Evolutionary conservation across 2,888 invertebrate species (phyloP), one percentile per base, ranked within the genome.

Genomic region (Didymodactylos carnosus): DNA sequence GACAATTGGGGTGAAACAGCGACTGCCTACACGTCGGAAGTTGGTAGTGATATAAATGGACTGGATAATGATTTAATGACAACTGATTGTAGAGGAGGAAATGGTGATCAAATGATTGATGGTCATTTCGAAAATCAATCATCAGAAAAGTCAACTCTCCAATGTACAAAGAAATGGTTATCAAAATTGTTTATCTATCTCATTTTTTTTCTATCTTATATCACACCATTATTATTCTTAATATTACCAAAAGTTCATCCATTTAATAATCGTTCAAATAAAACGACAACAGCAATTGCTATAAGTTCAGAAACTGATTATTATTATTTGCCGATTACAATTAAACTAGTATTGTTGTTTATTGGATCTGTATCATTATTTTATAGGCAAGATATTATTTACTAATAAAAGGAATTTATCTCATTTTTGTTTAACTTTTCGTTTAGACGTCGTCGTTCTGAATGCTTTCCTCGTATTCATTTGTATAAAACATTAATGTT

Each of bases 181-280:
- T 62, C 19, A 4, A 29, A 62, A 35, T n/a, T 62, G 23, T 19
- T 46, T 41, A 53, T 40, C 14, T 92, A 93, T 82, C 86, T 92
- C 69, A 91, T 91, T 73, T 89, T 90, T 19, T 88, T 89, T 40
- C 84, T 93, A 76, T 90, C 91, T 3, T 93, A 94, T 83, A 86
- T 91, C 69, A 94, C 94, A 78, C 97, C 97, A 0, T 85, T 95
- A 77, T 89, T 91, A 19, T 97, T 97, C 95, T 91, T 95, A 16
- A 88, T 94, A 43, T 85, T 94, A 81, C 95, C 95, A 11, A 91
- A 92, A 84, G 86, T 94, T 77, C 80, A 80, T 39, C 14, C 71
- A 27, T 39, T 69, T n/a, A 25, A 70, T 35, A 69, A 70, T 71
- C 29, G 40, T 23, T 23, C 62, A 19, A 62, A 29, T n/a, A 69